Conservation (phyloP, 2,113 vertebrate species). For the Sturnus vulgaris region DNA sequence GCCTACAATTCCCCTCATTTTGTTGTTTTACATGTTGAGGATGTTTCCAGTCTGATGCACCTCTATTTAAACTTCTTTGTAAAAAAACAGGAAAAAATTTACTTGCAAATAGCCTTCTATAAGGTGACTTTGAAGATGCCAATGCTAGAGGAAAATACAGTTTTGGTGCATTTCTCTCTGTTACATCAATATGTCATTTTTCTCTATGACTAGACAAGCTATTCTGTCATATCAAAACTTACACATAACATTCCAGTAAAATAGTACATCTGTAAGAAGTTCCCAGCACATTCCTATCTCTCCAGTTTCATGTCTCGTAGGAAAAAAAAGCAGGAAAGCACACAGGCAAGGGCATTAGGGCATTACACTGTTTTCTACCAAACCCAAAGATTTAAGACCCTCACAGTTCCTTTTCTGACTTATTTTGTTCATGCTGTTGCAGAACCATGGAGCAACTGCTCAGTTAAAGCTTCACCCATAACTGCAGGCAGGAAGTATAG, state of each 20-base stretch:
- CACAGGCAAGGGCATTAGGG: not conserved
- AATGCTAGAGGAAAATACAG: not conserved
- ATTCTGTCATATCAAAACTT: not conserved
- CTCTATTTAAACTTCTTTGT: not conserved
- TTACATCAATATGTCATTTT: not conserved
- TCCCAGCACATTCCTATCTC: not conserved
- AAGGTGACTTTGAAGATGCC: not conserved
- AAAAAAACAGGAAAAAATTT: not conserved
- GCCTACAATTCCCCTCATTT: not conserved
- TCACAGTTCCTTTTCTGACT: not conserved
- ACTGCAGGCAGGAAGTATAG: not conserved
- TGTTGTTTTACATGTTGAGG: not conserved
- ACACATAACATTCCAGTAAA: not conserved
- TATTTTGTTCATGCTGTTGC: not conserved
- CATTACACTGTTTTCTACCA: not conserved
- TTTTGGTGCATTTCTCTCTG: not conserved
- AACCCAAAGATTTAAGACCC: not conserved
- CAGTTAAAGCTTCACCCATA: not conserved
- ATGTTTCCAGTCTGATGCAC: not conserved
- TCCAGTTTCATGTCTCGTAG: not conserved
- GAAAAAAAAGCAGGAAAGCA: not conserved
- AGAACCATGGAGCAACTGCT: not conserved
- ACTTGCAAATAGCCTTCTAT: not conserved
- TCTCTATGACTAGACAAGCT: not conserved
- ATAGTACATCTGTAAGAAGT: not conserved